Evolutionary conservation across 2,888 invertebrate genomes (phyloP).

Genomic region (Thecophora atra): DNA sequence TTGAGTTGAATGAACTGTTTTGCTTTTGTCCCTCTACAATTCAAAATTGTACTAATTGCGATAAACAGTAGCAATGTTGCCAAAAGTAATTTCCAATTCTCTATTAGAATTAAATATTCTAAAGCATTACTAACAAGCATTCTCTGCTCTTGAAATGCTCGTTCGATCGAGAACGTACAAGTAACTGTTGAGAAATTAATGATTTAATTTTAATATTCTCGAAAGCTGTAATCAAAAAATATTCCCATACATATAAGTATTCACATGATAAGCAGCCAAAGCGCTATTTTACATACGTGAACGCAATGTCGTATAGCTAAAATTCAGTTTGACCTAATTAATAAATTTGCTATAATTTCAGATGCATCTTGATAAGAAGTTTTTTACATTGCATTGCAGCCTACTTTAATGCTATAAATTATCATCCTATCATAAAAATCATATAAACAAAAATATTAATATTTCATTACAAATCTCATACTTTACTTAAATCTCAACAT

Average conservation of each 20-base stretch:
- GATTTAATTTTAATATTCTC: not conserved
- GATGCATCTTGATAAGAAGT: no score
- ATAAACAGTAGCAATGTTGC: conserved; percentile 33
- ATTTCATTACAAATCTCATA: not conserved
- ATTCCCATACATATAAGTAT: no score
- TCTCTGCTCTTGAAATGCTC: not conserved
- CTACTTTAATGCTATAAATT: no score
- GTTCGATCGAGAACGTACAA: not conserved
- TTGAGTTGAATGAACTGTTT: not conserved
- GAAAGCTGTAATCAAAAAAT: no score
- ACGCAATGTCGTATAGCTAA: no score
- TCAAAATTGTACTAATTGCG: conserved; percentile 23
- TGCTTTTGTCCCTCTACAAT: not conserved
- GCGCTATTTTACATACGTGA: no score
- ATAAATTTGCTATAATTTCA: no score
- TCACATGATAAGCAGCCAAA: no score
- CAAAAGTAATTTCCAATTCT: conserved; percentile 45
- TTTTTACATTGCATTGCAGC: no score
- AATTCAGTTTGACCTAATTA: no score
- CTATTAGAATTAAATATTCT: conserved; percentile 43
- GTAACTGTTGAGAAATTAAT: conserved; percentile 7
- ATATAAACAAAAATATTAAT: not conserved
- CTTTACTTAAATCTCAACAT: not conserved
- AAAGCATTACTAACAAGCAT: conserved; percentile 27
- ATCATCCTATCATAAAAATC: no score